Base-by-base conservation (phyloP, 2,888 invertebrate genomes). In the Drosophila rellima region DNA sequence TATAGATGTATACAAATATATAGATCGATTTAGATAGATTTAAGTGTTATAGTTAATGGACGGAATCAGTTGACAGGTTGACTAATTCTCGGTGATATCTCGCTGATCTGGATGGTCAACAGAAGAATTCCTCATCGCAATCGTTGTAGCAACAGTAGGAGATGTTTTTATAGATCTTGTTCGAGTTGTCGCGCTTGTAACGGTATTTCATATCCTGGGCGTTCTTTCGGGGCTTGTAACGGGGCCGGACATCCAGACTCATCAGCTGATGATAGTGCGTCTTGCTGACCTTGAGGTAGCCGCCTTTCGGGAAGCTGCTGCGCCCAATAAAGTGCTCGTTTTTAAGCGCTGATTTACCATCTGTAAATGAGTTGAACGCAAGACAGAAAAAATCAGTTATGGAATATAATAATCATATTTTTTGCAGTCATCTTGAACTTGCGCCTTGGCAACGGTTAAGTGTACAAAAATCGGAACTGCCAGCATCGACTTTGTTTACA, bases 81-180 rank as follows among this genome's bases (percentile, higher is more conserved):
- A n/a, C 23, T 13, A 33, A 37, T 18, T 13, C n/a, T 8, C n/a
- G n/a, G n/a, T n/a, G n/a, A n/a, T n/a, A n/a, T n/a, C n/a, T n/a
- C n/a, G n/a, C n/a, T n/a, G n/a, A n/a, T n/a, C n/a, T n/a, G n/a
- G 11, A 2, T 35, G 2, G 6, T 77, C 73, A 90, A 64, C 92
- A 92, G 66, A 92, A 92, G 82, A 92, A 92, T 20, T 91, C 91
- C 50, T 91, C 90, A 20, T 91, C 85, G 77, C 92, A 92, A 26
- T 77, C 66, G 65, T 91, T 81, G 52, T 63, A 88, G 64, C 92
- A 92, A 39, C 92, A 92, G 54, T 92, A 92, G 8, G 90, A 88
- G 13, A 92, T 86, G 47, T 89, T 84, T 60, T 89, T 86, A 55
- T 80, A 81, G 13, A 68, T 68, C n/a, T 66, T 72, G 47, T 63